Conservation (phyloP, 2,113 vertebrate genomes). For the Engystomops pustulosus region DNA sequence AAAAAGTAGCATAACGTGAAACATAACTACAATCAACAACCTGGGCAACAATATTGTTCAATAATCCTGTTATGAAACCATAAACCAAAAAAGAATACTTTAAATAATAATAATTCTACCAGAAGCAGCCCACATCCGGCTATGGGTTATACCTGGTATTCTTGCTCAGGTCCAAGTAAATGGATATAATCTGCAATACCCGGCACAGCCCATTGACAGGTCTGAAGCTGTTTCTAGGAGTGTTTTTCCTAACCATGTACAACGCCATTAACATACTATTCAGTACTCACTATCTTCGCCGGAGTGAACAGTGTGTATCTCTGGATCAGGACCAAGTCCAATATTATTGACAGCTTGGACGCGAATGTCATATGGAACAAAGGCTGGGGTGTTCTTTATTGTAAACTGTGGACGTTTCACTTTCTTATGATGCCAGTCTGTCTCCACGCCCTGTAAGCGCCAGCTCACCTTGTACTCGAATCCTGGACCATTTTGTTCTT, state of each 20-base stretch:
- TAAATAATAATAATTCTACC: too few relatives aligned
- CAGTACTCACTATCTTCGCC: constrained; percentile 97
- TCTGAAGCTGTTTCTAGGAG: too few relatives aligned
- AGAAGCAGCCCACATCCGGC: too few relatives aligned
- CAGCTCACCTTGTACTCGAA: constrained; percentile 92
- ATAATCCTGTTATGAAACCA: too few relatives aligned
- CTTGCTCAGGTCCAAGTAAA: too few relatives aligned
- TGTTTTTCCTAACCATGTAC: too few relatives aligned
- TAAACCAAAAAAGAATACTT: too few relatives aligned
- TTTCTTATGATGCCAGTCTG: constrained; percentile 83
- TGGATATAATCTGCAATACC: too few relatives aligned
- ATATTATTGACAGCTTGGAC: constrained; percentile 87
- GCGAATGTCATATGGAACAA: constrained; percentile 90
- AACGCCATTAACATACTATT: too few relatives aligned
- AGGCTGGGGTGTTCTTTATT: constrained; percentile 85
- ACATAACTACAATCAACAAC: not conserved
- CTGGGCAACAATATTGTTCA: too few relatives aligned
- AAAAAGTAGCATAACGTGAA: not conserved
- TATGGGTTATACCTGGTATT: too few relatives aligned
- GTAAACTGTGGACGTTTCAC: constrained; percentile 86
- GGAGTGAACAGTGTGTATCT: constrained; percentile 80
- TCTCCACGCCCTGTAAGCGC: constrained; percentile 76
- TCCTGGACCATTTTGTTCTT: constrained; percentile 88
- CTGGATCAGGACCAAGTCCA: constrained; percentile 86
- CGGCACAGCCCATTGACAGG: too few relatives aligned